Evolutionary conservation across 2,888 invertebrate species (phyloP).

Genomic region (Zelleria hepariella): DNA sequence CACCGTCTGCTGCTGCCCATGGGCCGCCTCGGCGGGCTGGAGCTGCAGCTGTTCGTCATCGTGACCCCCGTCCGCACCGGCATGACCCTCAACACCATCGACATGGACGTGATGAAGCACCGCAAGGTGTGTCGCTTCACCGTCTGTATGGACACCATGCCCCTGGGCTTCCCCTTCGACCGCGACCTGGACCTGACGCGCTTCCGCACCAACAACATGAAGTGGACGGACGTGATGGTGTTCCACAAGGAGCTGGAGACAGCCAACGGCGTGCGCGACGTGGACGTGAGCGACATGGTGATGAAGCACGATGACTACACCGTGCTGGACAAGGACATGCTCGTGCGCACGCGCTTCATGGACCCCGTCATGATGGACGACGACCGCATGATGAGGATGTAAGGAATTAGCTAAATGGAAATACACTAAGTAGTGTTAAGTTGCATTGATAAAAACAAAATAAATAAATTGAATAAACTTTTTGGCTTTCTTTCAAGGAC

Average conservation of each 20-base stretch:
- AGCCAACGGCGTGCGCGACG: slow-evolving; percentile 42
- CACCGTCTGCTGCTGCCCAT: slow-evolving; percentile 79
- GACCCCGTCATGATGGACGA: slow-evolving; percentile 2
- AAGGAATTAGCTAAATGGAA: not conserved
- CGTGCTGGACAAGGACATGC: slow-evolving; percentile 49
- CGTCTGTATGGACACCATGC: slow-evolving; percentile 72
- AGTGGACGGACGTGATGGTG: slow-evolving; percentile 74
- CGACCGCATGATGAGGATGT: not conserved
- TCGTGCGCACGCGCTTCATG: slow-evolving; percentile 36
- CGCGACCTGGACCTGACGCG: slow-evolving; percentile 70
- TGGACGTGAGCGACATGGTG: slow-evolving; percentile 50
- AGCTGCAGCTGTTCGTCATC: slow-evolving; percentile 75
- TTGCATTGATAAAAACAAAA: not conserved
- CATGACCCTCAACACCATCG: slow-evolving; percentile 53
- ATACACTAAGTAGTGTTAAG: not conserved
- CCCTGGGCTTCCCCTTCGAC: slow-evolving; percentile 84
- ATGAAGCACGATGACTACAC: slow-evolving; percentile 59
- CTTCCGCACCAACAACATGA: slow-evolving; percentile 78
- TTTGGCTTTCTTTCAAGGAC: not conserved
- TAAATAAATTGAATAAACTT: not conserved
- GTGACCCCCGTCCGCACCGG: slow-evolving; percentile 69
- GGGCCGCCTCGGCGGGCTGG: slow-evolving; percentile 75
- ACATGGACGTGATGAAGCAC: slow-evolving; percentile 58
- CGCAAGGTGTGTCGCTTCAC: slow-evolving; percentile 69
- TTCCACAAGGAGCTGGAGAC: slow-evolving; percentile 34